A percentile compares a stretch with the other conserved stretches of the same genome.
Conservation (phyloP, 2,888 invertebrate genomes). For the Nesidiocoris tenuis region DNA sequence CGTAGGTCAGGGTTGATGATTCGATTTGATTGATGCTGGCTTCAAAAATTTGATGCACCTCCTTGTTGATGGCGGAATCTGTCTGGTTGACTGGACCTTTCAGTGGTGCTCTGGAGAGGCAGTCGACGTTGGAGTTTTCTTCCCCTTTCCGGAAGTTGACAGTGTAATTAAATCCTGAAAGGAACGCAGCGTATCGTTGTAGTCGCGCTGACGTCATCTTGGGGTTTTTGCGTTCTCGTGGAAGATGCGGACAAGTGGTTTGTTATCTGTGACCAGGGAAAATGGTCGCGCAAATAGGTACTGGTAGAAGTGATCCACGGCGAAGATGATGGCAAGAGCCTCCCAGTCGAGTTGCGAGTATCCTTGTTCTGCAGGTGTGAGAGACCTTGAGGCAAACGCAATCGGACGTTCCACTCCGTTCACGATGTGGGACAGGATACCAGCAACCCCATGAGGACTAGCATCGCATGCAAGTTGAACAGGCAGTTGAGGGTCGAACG, state of each 20-base stretch:
- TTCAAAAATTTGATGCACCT: too few relatives aligned
- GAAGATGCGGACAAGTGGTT: background rate
- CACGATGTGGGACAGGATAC: slow-evolving; percentile 4
- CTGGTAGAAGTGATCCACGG: slow-evolving; percentile 5
- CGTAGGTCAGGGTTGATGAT: too few relatives aligned
- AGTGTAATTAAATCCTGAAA: background rate
- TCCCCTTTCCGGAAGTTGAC: slow-evolving; percentile 14
- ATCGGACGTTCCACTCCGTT: slow-evolving; percentile 14
- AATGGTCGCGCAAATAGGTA: slow-evolving; percentile 22
- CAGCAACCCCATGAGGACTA: slow-evolving; percentile 41
- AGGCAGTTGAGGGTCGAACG: slow-evolving; percentile 48
- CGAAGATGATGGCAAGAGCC: slow-evolving; percentile 22
- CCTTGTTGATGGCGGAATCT: slow-evolving; percentile 4
- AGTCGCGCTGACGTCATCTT: background rate
- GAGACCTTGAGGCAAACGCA: slow-evolving; percentile 5
- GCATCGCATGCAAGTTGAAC: slow-evolving; percentile 47
- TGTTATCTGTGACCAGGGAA: background rate
- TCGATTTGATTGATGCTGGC: too few relatives aligned
- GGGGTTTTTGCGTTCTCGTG: background rate
- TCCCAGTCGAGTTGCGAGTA: slow-evolving; percentile 25
- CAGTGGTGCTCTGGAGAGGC: slow-evolving; percentile 10
- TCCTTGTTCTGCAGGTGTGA: background rate
- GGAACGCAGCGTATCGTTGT: too few relatives aligned
- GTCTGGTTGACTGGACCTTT: background rate
- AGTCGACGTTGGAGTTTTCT: slow-evolving; percentile 12